Percentiles rank a stretch among this genome's conserved stretches.
These are phyloP conservation scores for Artibeus jamaicensis DNA, from an alignment of 2,797 vertebrate species.

Conservation along the genomic window DNA sequence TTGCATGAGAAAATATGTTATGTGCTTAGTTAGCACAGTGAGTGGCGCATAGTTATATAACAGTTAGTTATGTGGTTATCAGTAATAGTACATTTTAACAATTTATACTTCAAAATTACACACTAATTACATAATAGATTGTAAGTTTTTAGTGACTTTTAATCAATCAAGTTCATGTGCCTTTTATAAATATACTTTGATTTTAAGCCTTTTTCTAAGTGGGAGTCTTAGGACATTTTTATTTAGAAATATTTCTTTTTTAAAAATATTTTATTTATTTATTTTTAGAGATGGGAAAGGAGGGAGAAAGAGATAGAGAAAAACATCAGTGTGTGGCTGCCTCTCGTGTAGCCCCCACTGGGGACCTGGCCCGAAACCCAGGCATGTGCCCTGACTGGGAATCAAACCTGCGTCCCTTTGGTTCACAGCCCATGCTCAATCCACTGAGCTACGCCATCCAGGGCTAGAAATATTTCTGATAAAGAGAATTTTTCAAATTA, in stretches of 20 bases:
- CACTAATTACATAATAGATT: not conserved
- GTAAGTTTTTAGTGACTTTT: not conserved
- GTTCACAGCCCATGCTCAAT: too few relatives aligned
- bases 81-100: not conserved
- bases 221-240: not conserved
- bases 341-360: too few relatives aligned
- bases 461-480: not conserved
- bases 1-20: not conserved
- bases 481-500: not conserved
- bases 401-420: too few relatives aligned
- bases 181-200: slow-evolving; percentile 3
- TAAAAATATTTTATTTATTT: too few relatives aligned
- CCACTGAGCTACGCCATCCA: too few relatives aligned
- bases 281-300: too few relatives aligned
- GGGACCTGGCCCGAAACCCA: too few relatives aligned
- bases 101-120: not conserved
- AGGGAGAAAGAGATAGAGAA: too few relatives aligned
- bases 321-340: too few relatives aligned
- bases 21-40: not conserved
- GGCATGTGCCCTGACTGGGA: too few relatives aligned
- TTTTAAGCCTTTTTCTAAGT: not conserved
- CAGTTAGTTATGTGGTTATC: not conserved
- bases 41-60: not conserved
- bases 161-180: not conserved
- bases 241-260: not conserved